Conservation (phyloP, 1,140 invertebrate genomes). For the Onthophagus taurus region DNA sequence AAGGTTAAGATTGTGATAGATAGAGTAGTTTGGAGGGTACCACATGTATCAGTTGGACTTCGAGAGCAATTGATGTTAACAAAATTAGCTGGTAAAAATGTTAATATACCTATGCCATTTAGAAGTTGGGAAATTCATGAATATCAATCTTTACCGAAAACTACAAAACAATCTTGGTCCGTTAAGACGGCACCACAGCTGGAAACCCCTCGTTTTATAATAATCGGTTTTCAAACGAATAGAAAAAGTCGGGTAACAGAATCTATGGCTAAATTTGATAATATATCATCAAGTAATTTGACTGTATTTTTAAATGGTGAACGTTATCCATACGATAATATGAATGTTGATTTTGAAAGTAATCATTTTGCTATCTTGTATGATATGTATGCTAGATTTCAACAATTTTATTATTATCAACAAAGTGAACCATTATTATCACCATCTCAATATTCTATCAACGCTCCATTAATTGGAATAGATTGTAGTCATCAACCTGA, state of each 20-base stretch:
- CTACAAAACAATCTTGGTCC: constrained; percentile 13
- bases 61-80: constrained; percentile 6
- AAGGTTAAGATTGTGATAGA: background rate
- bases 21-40: constrained; percentile 17
- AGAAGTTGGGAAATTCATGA: constrained; percentile 12
- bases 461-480: constrained; percentile 20
- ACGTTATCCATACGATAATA: too few species aligned
- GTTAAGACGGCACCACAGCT: background rate
- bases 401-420: constrained; percentile 21
- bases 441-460: constrained; percentile 3
- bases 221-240: constrained; percentile 9
- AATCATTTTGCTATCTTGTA: constrained; percentile 22
- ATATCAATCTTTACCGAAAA: background rate
- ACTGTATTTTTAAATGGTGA: constrained; percentile 29
- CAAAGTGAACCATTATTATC: constrained; percentile 14
- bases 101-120: constrained; percentile 14
- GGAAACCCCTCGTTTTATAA: constrained; percentile 26
- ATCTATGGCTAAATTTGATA: constrained; percentile 23
- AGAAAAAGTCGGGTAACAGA: background rate
- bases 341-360: constrained; percentile 21
- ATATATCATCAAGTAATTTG: constrained; percentile 23
- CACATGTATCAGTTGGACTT: constrained; percentile 13
- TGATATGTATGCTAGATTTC: constrained; percentile 26
- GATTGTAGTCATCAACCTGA: constrained; percentile 26
- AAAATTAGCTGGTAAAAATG: constrained; percentile 18